Conservation (phyloP, 2,797 vertebrate genomes). For the Acomys russatus region DNA sequence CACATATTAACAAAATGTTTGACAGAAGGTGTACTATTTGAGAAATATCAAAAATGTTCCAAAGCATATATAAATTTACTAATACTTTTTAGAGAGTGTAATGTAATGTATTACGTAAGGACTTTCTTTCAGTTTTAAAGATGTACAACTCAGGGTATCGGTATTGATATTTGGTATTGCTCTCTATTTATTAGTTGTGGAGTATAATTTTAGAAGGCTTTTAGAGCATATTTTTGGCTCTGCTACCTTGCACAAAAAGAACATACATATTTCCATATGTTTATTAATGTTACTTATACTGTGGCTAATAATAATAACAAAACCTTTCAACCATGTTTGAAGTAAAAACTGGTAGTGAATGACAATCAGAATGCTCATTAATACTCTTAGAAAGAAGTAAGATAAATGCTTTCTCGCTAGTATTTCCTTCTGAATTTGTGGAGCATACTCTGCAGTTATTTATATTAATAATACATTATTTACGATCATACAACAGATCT, state of each 20-base stretch:
- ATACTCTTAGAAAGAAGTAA: neutral
- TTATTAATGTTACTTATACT: conserved; percentile 53
- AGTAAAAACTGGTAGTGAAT: conserved; percentile 27
- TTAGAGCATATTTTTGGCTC: conserved; percentile 13
- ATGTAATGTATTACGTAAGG: neutral
- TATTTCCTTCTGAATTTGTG: conserved; percentile 1
- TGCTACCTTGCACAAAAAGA: conserved; percentile 49
- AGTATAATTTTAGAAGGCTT: conserved; percentile 17
- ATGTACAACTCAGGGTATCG: neutral
- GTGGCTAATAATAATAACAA: conserved; percentile 43
- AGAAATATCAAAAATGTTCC: conserved; percentile 9
- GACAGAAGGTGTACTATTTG: conserved; percentile 1
- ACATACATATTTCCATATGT: conserved; percentile 55
- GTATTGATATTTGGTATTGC: conserved; percentile 11
- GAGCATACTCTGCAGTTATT: neutral
- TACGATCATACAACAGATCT: neutral
- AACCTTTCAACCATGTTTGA: conserved; percentile 55
- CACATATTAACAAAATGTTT: neutral
- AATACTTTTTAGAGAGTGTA: neutral
- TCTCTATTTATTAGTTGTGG: conserved; percentile 37
- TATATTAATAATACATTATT: neutral
- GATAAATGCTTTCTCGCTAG: neutral
- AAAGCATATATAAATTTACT: neutral
- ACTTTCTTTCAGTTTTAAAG: neutral
- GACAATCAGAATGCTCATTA: neutral